Conservation (phyloP, 2,797 vertebrate genomes). For the Darevskia nairensis region DNA sequence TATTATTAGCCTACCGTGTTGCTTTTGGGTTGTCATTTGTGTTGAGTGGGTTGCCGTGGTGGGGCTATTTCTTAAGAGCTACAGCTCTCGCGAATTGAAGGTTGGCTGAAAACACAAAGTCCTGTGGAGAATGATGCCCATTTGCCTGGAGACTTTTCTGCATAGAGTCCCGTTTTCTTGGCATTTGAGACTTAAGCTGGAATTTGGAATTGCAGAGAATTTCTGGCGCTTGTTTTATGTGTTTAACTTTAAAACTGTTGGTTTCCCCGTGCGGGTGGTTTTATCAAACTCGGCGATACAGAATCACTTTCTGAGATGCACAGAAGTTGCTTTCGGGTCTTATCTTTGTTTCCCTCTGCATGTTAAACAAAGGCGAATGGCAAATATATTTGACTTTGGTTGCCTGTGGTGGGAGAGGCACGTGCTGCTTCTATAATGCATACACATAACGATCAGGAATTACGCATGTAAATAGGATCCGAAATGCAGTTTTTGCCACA, state of each 20-base stretch:
- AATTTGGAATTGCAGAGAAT: neutral
- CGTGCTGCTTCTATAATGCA: neutral
- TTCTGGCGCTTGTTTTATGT: neutral
- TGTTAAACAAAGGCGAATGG: neutral
- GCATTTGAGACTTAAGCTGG: neutral
- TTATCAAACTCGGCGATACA: neutral
- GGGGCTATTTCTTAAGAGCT: neutral
- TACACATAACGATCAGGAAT: no score
- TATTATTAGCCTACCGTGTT: no score
- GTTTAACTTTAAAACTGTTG: neutral
- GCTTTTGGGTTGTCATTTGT: no score
- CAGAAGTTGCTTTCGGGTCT: no score
- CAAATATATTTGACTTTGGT: neutral
- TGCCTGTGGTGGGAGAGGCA: no score
- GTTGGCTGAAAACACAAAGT: neutral
- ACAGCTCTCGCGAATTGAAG: neutral
- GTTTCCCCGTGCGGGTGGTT: neutral
- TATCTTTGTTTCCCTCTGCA: neutral
- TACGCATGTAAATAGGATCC: no score
- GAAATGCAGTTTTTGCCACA: neutral
- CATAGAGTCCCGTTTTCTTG: neutral
- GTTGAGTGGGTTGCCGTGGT: neutral
- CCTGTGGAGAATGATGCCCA: no score
- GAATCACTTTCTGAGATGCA: neutral
- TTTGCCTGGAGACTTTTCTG: neutral